Percentiles rank a stretch among this genome's conserved stretches.
Conservation (phyloP, 2,113 vertebrate genomes). For the Arizona elegans region DNA sequence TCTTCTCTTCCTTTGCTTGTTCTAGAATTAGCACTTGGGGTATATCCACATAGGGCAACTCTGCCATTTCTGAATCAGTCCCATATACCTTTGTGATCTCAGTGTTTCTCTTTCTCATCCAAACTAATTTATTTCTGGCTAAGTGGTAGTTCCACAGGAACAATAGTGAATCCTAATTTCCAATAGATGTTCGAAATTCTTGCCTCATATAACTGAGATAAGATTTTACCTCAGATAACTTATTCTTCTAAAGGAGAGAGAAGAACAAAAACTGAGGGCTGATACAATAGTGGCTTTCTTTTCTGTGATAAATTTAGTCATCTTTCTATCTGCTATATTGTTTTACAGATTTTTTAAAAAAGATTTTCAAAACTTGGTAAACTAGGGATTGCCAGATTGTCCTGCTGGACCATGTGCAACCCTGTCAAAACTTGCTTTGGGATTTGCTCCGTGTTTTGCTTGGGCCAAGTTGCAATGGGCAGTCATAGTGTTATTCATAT, state of each 20-base stretch:
- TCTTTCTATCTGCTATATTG: neutral
- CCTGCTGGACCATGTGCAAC: neutral
- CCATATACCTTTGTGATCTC: neutral
- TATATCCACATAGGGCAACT: neutral
- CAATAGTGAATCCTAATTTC: neutral
- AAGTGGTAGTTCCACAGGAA: neutral
- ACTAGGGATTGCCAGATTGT: neutral
- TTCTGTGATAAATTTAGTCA: neutral
- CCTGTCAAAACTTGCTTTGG: neutral
- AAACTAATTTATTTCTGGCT: neutral
- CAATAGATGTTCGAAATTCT: neutral
- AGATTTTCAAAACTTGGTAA: neutral
- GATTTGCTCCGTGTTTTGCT: neutral
- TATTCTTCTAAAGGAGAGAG: neutral
- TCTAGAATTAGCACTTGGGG: neutral
- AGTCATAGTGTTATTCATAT: neutral
- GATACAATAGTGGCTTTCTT: neutral
- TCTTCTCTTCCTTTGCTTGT: neutral
- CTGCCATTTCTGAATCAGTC: neutral
- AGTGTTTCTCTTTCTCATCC: neutral
- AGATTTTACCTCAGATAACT: neutral
- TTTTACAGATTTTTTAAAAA: neutral
- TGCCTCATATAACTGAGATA: neutral
- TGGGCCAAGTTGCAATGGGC: neutral
- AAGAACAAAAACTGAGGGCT: neutral